phyloP scores from a whole-genome alignment of 2,113 vertebrate genomes.

The Pogona vitticeps region DNA sequence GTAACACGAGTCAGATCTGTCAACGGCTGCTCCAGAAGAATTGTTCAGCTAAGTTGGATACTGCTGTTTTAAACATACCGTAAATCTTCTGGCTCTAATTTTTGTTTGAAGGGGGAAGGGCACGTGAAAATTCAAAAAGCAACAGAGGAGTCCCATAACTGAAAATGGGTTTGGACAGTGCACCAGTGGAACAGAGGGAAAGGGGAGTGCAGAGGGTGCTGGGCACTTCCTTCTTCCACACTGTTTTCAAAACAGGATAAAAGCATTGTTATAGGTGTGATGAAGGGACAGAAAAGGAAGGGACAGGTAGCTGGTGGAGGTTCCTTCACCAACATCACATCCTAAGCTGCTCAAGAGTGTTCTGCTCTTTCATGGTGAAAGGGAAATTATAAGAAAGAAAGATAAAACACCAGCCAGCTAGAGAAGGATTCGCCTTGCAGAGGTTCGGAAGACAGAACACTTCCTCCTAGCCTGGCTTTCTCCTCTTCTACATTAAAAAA shows the following conservation, averaged over 20 bases:
- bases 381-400: neutral
- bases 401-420: neutral
- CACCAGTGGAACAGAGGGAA: neutral
- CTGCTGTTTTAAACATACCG: constrained; percentile 20
- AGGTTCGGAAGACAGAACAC: neutral
- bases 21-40: constrained; percentile 25
- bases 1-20: neutral
- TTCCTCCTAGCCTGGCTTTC: too few relatives aligned
- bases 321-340: neutral
- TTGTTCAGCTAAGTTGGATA: constrained; percentile 49
- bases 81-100: constrained; percentile 20
- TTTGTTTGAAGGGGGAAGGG: constrained; percentile 3
- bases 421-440: too few relatives aligned
- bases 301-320: neutral
- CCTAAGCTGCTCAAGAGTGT: neutral
- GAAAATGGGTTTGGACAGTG: neutral
- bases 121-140: neutral
- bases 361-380: neutral
- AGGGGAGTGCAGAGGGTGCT: too few relatives aligned
- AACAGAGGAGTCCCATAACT: neutral
- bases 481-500: neutral
- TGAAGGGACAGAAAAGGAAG: neutral
- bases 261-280: neutral
- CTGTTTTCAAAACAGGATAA: constrained; percentile 18
- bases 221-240: too few relatives aligned